A percentile compares a stretch with the other conserved stretches of the same genome.
phyloP scores from a whole-genome alignment of 2,113 vertebrate species.

The Heterotis niloticus region DNA sequence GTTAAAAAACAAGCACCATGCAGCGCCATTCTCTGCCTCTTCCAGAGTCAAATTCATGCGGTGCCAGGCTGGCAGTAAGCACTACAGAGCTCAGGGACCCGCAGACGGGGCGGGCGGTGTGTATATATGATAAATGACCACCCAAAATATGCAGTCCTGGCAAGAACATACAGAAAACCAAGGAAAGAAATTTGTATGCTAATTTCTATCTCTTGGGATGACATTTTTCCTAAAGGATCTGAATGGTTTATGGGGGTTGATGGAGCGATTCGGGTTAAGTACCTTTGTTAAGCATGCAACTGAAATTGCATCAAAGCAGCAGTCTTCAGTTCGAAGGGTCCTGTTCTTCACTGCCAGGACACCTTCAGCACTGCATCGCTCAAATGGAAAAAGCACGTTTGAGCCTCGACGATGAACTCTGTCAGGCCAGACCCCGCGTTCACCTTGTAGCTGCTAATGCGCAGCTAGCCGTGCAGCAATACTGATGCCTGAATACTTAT shows the following conservation, averaged over 20 bases:
- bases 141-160: neutral
- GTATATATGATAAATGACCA: too few relatives aligned
- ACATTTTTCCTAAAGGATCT: neutral
- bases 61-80: neutral
- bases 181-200: too few relatives aligned
- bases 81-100: neutral
- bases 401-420: neutral
- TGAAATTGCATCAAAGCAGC: neutral
- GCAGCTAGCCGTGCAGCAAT: neutral
- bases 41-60: neutral
- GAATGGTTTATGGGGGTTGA: neutral
- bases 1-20: slow-evolving; percentile 6
- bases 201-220: too few relatives aligned
- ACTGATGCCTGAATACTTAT: neutral
- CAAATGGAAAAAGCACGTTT: neutral
- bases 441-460: neutral
- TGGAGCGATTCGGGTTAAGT: neutral
- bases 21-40: neutral
- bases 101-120: too few relatives aligned
- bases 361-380: neutral
- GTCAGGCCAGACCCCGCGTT: neutral
- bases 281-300: neutral
- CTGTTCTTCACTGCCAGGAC: too few relatives aligned
- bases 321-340: neutral
- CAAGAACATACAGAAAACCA: too few relatives aligned